Evolutionary conservation across 2,113 vertebrate genomes (phyloP).

Genomic region (Neofelis nebulosa): DNA sequence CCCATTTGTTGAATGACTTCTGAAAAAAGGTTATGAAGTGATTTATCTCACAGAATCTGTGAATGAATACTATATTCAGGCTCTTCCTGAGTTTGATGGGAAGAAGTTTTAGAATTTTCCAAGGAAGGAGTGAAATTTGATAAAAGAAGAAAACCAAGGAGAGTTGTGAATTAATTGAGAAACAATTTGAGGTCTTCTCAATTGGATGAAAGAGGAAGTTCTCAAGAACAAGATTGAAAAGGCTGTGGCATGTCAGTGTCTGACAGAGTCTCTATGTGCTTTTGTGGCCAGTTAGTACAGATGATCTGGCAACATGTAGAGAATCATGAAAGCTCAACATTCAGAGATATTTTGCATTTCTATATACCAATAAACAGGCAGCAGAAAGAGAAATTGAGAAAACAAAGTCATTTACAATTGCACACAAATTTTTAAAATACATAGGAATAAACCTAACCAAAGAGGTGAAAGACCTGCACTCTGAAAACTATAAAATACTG

Average conservation of each 20-base stretch:
- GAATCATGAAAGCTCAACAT: constrained; percentile 98
- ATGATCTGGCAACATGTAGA: constrained; percentile 99
- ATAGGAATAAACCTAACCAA: no score
- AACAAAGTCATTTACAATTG: no score
- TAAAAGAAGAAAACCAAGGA: constrained; percentile 97
- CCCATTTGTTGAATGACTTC: constrained; percentile 95
- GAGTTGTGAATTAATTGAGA: constrained; percentile 93
- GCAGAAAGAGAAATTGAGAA: no score
- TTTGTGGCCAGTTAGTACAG: constrained; percentile 98
- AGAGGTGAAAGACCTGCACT: no score
- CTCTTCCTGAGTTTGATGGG: constrained; percentile 97
- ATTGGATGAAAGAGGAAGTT: constrained; percentile 97
- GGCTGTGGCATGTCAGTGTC: constrained; percentile 94
- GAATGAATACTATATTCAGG: constrained; percentile 99
- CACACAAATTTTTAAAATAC: no score
- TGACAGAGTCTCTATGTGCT: constrained; percentile 96
- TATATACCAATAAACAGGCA: no score
- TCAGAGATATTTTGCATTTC: no score
- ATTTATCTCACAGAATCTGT: constrained; percentile 98
- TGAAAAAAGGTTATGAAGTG: constrained; percentile 99
- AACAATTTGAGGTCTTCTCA: constrained; percentile 95
- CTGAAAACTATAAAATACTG: no score
- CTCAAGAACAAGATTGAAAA: constrained; percentile 99
- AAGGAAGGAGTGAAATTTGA: constrained; percentile 98
- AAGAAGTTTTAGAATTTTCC: constrained; percentile 98